Conservation (phyloP, 2,113 vertebrate genomes). For the Nicator chloris region DNA sequence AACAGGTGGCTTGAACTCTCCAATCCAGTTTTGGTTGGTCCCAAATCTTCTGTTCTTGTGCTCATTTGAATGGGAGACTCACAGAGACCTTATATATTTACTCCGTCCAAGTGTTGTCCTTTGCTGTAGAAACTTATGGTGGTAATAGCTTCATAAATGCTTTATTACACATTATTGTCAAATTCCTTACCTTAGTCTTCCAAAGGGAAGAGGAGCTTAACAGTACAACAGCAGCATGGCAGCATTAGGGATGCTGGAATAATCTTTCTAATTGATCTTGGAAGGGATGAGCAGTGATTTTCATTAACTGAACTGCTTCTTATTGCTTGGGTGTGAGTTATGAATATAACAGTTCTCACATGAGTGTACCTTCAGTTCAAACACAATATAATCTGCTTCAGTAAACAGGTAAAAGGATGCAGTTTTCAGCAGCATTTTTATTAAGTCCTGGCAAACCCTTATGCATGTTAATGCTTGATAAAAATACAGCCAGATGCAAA, state of each 20-base stretch:
- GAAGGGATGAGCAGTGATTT: conserved; percentile 28
- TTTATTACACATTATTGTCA: neutral
- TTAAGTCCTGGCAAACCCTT: neutral
- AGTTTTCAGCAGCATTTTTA: conserved; percentile 30
- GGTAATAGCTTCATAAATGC: neutral
- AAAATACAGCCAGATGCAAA: conserved; percentile 2
- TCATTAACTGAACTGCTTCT: conserved; percentile 40
- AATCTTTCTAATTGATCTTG: conserved; percentile 49
- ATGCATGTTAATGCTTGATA: conserved; percentile 11
- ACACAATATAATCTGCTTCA: conserved; percentile 26
- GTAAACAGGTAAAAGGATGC: neutral
- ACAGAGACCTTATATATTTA: neutral
- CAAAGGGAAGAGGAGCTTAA: neutral
- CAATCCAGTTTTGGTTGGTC: neutral
- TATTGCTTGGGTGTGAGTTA: conserved; percentile 34
- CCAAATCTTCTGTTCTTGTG: neutral
- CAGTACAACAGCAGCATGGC: neutral
- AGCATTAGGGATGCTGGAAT: conserved; percentile 31
- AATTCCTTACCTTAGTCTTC: neutral
- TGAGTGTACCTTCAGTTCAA: conserved; percentile 34
- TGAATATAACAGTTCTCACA: conserved; percentile 11
- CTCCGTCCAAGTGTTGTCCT: neutral
- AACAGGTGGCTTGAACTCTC: neutral
- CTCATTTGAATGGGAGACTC: neutral
- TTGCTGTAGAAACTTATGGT: neutral